phyloP scores from a whole-genome alignment of 2,113 vertebrate species.

The Trogon surrucura region DNA sequence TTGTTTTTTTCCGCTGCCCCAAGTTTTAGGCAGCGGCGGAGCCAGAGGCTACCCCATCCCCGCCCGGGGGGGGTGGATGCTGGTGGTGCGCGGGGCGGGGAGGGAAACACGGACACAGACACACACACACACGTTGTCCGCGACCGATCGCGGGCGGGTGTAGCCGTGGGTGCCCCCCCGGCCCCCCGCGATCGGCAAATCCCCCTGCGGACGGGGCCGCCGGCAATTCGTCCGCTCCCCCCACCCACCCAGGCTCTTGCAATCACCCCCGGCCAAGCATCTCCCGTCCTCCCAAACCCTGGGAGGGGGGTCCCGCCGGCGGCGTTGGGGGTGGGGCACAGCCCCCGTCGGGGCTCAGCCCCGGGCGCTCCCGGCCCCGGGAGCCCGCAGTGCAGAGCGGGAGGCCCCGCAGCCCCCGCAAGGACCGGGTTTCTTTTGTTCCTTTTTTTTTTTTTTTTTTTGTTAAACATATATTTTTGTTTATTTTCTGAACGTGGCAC shows the following conservation, averaged over 20 bases:
- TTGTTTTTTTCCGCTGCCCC: rapidly evolving
- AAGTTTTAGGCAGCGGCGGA: not conserved
- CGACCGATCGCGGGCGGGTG: not conserved
- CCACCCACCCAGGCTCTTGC: not conserved
- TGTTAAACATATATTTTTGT: slow-evolving; percentile 80
- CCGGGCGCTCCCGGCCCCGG: no score
- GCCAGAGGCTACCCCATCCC: not conserved
- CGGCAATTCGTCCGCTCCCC: not conserved
- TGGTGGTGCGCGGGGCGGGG: not conserved
- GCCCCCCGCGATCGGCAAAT: not conserved
- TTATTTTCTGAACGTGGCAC: slow-evolving; percentile 87
- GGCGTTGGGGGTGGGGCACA: no score
- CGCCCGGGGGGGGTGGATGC: not conserved
- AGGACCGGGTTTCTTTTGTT: not conserved
- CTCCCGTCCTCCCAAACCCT: not conserved
- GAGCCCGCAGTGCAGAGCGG: not conserved
- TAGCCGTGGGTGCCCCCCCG: not conserved
- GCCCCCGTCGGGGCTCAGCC: not conserved
- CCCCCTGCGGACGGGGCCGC: not conserved
- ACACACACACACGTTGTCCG: not conserved
- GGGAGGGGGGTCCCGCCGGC: not conserved
- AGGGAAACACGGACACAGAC: no score
- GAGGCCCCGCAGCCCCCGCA: not conserved
- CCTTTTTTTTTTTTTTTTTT: not conserved
- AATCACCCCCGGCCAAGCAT: not conserved